Conservation (phyloP, 2,113 vertebrate genomes). For the Arothron firmamentum region DNA sequence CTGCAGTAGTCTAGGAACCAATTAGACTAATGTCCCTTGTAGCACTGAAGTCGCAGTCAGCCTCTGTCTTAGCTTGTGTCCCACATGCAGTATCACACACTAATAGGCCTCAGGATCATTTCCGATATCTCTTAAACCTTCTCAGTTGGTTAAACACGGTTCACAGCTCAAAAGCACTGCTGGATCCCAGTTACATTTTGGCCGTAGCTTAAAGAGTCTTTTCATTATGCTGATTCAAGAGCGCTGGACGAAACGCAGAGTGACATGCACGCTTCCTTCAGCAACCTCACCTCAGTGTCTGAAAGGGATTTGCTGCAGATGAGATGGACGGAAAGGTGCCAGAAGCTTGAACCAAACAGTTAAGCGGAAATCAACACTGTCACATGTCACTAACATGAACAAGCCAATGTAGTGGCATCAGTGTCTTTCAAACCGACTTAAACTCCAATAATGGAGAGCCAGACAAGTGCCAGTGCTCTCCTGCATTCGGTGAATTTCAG, state of each 20-base stretch:
- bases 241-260: slow-evolving; percentile 45
- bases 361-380: slow-evolving; percentile 48
- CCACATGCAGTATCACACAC: slow-evolving; percentile 8
- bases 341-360: slow-evolving; percentile 13
- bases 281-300: slow-evolving; percentile 34
- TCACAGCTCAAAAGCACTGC: slow-evolving; percentile 30
- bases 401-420: slow-evolving; percentile 45
- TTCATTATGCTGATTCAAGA: slow-evolving; percentile 52
- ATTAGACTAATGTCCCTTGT: slow-evolving; percentile 50
- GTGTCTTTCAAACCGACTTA: slow-evolving; percentile 27
- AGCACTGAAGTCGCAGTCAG: slow-evolving; percentile 30
- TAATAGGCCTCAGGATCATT: slow-evolving; percentile 20
- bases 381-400: slow-evolving; percentile 48
- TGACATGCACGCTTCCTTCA: slow-evolving; percentile 47
- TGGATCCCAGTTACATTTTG: slow-evolving; percentile 14
- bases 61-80: slow-evolving; percentile 17
- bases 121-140: slow-evolving; percentile 34
- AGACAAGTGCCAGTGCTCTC: neutral
- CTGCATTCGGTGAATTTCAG: too few relatives aligned
- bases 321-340: slow-evolving; percentile 27
- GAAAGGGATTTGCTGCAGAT: slow-evolving; percentile 32
- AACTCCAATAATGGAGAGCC: neutral
- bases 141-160: slow-evolving; percentile 38
- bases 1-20: slow-evolving; percentile 35
- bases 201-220: slow-evolving; percentile 25